Percentiles rank a stretch among this genome's conserved stretches.
Evolutionary conservation across 2,797 vertebrate genomes (phyloP).

Genomic region (Brachyalestes nurse): DNA sequence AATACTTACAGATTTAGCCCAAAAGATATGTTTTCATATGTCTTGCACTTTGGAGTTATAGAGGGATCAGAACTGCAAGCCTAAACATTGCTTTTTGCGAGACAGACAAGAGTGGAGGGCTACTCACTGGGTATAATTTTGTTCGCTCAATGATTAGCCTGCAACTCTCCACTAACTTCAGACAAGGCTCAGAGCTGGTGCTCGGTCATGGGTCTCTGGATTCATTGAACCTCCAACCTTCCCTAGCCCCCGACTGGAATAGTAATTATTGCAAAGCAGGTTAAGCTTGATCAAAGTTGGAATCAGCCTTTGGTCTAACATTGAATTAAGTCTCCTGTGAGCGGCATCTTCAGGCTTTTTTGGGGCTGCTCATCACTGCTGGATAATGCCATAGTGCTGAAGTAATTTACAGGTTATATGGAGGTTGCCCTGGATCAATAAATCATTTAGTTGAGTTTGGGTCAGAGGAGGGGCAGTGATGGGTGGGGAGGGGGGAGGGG

Average conservation of each 20-base stretch:
- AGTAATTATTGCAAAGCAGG: slow-evolving; percentile 59
- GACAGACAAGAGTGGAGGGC: background rate
- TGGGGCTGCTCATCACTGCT: slow-evolving; percentile 68
- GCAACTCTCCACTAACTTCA: slow-evolving; percentile 50
- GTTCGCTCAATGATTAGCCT: slow-evolving; percentile 33
- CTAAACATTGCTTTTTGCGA: slow-evolving; percentile 1
- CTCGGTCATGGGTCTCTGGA: slow-evolving; percentile 52
- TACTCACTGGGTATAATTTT: slow-evolving; percentile 16
- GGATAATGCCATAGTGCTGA: slow-evolving; percentile 79
- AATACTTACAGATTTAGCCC: background rate
- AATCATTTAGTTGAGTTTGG: slow-evolving; percentile 77
- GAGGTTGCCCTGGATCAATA: slow-evolving; percentile 79
- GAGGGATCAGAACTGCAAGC: background rate
- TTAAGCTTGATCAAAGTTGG: slow-evolving; percentile 61
- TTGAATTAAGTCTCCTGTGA: slow-evolving; percentile 70
- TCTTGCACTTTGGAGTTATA: background rate
- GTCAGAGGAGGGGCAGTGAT: slow-evolving; percentile 53
- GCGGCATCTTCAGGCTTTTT: slow-evolving; percentile 67
- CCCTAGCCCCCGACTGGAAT: slow-evolving; percentile 51
- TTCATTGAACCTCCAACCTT: slow-evolving; percentile 58
- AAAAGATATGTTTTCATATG: background rate
- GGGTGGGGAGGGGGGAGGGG: slow-evolving; percentile 26
- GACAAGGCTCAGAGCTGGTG: slow-evolving; percentile 41
- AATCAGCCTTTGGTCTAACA: slow-evolving; percentile 66
- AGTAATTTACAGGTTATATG: slow-evolving; percentile 79